Percentiles rank a stretch among this genome's conserved stretches.
Conservation (phyloP, 2,888 invertebrate genomes). For the Leptinotarsa peninsularis region DNA sequence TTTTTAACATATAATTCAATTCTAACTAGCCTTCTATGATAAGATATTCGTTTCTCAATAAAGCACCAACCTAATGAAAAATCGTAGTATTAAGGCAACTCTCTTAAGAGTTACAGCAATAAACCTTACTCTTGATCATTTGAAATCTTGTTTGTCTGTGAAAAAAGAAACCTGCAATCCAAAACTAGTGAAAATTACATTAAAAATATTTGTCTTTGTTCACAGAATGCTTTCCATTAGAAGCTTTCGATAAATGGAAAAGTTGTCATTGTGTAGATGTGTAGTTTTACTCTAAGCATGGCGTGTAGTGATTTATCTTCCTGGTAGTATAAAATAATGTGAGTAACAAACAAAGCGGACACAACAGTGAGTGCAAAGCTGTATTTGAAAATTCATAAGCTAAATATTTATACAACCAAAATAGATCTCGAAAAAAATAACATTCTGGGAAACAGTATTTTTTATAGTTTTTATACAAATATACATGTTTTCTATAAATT, state of each 20-base stretch:
- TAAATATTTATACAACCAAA: constrained; percentile 40
- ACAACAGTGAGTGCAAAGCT: constrained; percentile 45
- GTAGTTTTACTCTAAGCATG: not conserved
- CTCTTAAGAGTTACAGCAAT: too few species aligned
- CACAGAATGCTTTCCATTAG: not conserved
- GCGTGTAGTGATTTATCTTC: constrained; percentile 13
- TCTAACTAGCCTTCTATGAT: too few species aligned
- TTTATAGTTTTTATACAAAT: too few species aligned
- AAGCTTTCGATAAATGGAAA: not conserved
- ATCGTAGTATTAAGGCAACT: too few species aligned
- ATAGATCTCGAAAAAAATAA: constrained; percentile 1
- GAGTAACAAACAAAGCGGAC: constrained; percentile 53
- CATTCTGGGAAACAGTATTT: not conserved
- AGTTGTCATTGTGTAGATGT: not conserved
- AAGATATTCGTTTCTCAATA: too few species aligned
- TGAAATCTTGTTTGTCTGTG: not conserved
- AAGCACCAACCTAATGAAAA: too few species aligned
- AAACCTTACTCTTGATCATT: not conserved
- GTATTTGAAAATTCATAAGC: constrained; percentile 21
- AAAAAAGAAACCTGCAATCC: not conserved
- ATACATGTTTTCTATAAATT: too few species aligned
- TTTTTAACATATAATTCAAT: too few species aligned
- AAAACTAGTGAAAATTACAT: not conserved
- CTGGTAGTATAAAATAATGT: constrained; percentile 3
- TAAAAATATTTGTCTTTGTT: not conserved